These are phyloP conservation scores for Neuroscelio doddi DNA, from an alignment of 2,888 invertebrate genomes.

Conservation along the genomic window DNA sequence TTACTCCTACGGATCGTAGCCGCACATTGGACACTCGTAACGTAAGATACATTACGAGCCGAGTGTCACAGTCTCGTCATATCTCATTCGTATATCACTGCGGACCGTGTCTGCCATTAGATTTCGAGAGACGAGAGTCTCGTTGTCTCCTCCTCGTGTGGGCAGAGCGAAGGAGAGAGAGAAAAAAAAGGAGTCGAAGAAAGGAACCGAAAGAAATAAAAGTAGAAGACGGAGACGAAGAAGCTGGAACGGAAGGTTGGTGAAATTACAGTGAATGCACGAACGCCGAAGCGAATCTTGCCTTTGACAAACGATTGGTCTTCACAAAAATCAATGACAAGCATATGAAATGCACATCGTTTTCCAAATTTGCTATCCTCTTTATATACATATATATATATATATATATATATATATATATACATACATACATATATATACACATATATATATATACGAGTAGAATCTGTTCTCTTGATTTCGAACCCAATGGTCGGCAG, in stretches of 20 bases:
- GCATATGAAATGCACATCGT: too few relatives aligned
- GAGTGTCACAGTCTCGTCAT: constrained; percentile 54
- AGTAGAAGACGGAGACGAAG: background rate
- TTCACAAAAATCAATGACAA: constrained; percentile 3
- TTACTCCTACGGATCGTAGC: too few relatives aligned
- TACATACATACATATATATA: too few relatives aligned
- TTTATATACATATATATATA: too few relatives aligned
- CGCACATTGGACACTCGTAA: too few relatives aligned
- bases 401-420: too few relatives aligned
- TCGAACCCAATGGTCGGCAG: too few relatives aligned
- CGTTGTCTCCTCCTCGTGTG: constrained; percentile 9
- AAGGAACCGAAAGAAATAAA: constrained; percentile 22
- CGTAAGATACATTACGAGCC: constrained; percentile 48
- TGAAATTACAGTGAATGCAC: constrained; percentile 1
- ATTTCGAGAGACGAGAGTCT: constrained; percentile 7
- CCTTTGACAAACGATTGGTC: constrained; percentile 1
- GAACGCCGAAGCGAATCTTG: constrained; percentile 2
- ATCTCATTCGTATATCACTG: constrained; percentile 58
- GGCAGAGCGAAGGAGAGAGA: constrained; percentile 4
- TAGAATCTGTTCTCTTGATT: too few relatives aligned
- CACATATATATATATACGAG: too few relatives aligned
- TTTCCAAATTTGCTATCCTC: too few relatives aligned
- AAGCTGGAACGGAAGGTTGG: constrained; percentile 5
- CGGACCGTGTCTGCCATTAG: constrained; percentile 2
- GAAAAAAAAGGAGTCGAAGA: constrained; percentile 24